Conservation (phyloP, 2,888 invertebrate species). For the Caenorhabditis sp. region DNA sequence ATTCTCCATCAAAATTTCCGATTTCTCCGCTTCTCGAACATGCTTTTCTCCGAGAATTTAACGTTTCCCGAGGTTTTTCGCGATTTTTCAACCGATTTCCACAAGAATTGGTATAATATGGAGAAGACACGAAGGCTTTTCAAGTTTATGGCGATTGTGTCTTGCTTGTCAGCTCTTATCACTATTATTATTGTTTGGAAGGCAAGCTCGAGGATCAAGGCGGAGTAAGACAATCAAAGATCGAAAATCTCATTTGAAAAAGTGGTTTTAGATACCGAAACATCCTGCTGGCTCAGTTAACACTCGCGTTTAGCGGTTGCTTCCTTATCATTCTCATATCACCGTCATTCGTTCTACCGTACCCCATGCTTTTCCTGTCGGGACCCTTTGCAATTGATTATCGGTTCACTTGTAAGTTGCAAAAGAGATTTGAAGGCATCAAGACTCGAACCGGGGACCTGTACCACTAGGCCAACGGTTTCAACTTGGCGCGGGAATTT, state of each 20-base stretch:
- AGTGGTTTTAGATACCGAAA: constrained; percentile 38
- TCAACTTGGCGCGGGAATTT: too few relatives aligned
- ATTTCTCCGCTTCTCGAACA: neutral
- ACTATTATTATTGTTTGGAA: constrained; percentile 37
- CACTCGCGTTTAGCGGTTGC: constrained; percentile 24
- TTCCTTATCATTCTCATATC: constrained; percentile 29
- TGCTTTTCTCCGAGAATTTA: constrained; percentile 25
- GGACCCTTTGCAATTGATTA: constrained; percentile 35
- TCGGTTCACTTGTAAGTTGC: constrained; percentile 44
- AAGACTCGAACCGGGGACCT: too few relatives aligned
- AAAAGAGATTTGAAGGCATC: too few relatives aligned
- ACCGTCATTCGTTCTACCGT: constrained; percentile 42
- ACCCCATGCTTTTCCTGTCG: constrained; percentile 41
- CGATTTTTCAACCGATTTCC: constrained; percentile 30
- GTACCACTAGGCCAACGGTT: too few relatives aligned
- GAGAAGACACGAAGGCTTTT: neutral
- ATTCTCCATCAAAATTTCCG: neutral
- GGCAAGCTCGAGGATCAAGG: constrained; percentile 31
- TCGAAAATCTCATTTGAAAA: neutral
- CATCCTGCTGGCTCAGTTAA: constrained; percentile 41
- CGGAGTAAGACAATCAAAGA: constrained; percentile 24
- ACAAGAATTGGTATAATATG: neutral
- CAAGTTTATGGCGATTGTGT: constrained; percentile 9
- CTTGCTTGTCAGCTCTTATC: constrained; percentile 20
- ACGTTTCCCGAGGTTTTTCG: constrained; percentile 50